Evolutionary conservation across 2,797 vertebrate genomes (phyloP).

Genomic region (Phylloscopus collybita): DNA sequence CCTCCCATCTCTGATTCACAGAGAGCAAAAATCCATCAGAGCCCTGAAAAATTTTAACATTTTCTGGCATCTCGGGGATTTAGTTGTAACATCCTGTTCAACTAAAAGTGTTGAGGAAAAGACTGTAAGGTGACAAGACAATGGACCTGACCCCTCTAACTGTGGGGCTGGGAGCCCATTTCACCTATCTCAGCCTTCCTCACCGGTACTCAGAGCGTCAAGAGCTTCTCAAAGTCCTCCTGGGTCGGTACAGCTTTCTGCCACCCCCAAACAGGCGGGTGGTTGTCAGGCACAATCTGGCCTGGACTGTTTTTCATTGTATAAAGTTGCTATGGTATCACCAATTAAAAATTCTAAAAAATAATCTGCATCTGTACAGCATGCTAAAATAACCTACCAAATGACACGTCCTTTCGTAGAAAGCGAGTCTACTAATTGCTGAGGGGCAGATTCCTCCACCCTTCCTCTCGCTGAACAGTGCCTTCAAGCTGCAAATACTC

Average conservation of each 20-base stretch:
- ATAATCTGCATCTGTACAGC: constrained; percentile 73
- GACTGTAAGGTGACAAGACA: background rate
- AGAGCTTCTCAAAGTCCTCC: constrained; percentile 32
- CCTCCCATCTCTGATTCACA: background rate
- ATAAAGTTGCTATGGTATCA: constrained; percentile 73
- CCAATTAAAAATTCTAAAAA: constrained; percentile 74
- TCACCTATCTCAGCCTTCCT: background rate
- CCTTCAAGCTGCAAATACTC: constrained; percentile 71
- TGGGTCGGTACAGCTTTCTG: constrained; percentile 47
- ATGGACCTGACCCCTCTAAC: background rate
- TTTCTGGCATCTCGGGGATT: background rate
- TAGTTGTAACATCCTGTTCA: background rate
- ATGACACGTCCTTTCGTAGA: constrained; percentile 72
- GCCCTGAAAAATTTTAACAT: background rate
- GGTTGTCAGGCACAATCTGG: constrained; percentile 72
- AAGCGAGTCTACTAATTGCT: constrained; percentile 72
- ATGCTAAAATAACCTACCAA: constrained; percentile 73
- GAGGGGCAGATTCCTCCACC: constrained; percentile 70
- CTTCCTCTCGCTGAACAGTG: constrained; percentile 60
- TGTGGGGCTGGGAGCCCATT: background rate
- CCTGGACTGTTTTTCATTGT: constrained; percentile 67
- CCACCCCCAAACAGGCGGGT: constrained; percentile 68
- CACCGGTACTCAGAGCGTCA: background rate
- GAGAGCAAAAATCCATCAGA: background rate
- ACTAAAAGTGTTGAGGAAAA: background rate